A percentile compares a stretch with the other conserved stretches of the same genome.
Conservation (phyloP, 2,797 vertebrate species). For the Nyctibius grandis region DNA sequence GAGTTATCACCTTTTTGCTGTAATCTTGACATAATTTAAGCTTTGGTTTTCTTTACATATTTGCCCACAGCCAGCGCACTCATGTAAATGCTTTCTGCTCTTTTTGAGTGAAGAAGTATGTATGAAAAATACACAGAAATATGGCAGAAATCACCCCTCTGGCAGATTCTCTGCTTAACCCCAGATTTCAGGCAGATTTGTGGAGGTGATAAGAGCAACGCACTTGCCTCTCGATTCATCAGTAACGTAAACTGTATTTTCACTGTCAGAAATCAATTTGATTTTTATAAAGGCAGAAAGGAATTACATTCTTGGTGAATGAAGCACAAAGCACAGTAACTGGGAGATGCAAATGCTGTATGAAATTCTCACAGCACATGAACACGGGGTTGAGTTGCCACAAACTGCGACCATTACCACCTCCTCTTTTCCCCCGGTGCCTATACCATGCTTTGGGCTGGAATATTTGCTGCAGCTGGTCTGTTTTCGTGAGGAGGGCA, state of each 20-base stretch:
- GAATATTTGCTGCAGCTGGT: neutral
- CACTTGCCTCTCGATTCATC: neutral
- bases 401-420: neutral
- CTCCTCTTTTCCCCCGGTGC: neutral
- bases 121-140: constrained; percentile 7
- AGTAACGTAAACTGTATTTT: neutral
- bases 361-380: neutral
- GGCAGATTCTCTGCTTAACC: neutral
- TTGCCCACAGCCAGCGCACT: neutral
- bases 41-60: neutral
- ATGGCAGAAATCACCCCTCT: neutral
- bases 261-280: neutral
- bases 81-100: neutral
- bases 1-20: neutral
- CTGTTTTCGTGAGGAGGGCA: neutral
- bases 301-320: neutral
- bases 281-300: constrained; percentile 6
- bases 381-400: neutral
- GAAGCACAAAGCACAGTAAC: neutral
- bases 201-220: neutral
- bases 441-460: neutral
- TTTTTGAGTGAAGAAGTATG: neutral
- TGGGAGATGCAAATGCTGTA: neutral
- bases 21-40: constrained; percentile 21
- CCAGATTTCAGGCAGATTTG: neutral